phyloP scores from a whole-genome alignment of 2,113 vertebrate genomes.

The Stigmatopora nigra region DNA sequence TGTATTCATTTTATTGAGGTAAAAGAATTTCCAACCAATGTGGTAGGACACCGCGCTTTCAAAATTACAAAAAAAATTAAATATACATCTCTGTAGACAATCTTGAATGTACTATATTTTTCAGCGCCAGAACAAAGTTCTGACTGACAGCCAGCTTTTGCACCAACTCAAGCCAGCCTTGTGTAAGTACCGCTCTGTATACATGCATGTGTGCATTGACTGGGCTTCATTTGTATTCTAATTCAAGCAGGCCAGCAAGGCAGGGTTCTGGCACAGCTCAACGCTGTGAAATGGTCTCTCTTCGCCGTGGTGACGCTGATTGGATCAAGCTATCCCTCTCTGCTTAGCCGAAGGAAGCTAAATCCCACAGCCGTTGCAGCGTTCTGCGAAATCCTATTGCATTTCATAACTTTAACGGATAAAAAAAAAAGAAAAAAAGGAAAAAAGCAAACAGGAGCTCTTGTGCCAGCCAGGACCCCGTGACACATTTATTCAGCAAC shows the following conservation, averaged over 20 bases:
- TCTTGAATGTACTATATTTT: background rate
- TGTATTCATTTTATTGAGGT: background rate
- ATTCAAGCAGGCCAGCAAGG: conserved; percentile 55
- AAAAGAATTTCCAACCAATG: background rate
- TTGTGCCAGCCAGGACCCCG: conserved; percentile 52
- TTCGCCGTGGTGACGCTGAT: conserved; percentile 63
- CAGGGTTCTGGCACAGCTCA: conserved; percentile 61
- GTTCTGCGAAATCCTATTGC: conserved; percentile 70
- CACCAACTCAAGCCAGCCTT: conserved; percentile 22
- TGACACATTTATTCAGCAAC: conserved; percentile 45
- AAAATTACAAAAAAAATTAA: background rate
- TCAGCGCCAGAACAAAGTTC: background rate
- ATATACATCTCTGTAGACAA: background rate
- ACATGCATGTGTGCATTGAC: conserved; percentile 53
- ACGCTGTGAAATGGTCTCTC: conserved; percentile 66
- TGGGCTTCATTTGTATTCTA: conserved; percentile 70
- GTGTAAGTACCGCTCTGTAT: conserved; percentile 39
- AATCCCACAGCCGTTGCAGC: conserved; percentile 61
- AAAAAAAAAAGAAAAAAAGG: no score
- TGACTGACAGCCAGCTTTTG: background rate
- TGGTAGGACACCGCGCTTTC: background rate
- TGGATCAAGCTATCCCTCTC: conserved; percentile 69
- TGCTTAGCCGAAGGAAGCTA: conserved; percentile 64
- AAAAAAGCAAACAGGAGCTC: conserved; percentile 41
- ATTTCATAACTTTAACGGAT: conserved; percentile 70